phyloP scores from a whole-genome alignment of 2,113 vertebrate genomes.

The Geococcyx californianus region DNA sequence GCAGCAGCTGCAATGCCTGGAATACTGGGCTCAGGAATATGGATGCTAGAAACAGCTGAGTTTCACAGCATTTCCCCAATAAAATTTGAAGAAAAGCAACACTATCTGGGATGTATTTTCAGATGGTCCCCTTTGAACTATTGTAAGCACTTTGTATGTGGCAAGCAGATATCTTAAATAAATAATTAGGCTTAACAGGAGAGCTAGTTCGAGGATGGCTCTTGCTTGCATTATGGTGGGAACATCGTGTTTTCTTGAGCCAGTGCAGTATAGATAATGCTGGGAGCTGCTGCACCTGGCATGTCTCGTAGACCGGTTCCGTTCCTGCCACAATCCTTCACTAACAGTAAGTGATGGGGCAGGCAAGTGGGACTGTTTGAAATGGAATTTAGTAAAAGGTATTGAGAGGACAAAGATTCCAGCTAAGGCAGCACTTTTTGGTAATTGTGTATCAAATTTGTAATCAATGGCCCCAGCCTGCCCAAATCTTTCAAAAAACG shows the following conservation, averaged over 20 bases:
- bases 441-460: background rate
- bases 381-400: background rate
- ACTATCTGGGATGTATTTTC: background rate
- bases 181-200: background rate
- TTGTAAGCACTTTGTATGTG: background rate
- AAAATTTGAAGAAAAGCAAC: background rate
- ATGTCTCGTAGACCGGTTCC: background rate
- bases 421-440: background rate
- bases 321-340: background rate
- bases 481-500: background rate
- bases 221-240: background rate
- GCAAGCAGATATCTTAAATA: background rate
- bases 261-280: accelerated
- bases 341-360: background rate
- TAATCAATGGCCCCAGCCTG: background rate
- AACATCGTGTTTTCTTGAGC: accelerated
- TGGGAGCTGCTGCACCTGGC: background rate
- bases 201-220: background rate
- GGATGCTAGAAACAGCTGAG: background rate
- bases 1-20: background rate
- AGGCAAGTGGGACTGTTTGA: background rate
- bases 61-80: background rate
- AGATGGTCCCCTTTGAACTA: background rate
- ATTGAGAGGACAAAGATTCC: background rate
- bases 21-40: background rate